phyloP scores from a whole-genome alignment of 2,797 vertebrate species.

The Fratercula arctica region DNA sequence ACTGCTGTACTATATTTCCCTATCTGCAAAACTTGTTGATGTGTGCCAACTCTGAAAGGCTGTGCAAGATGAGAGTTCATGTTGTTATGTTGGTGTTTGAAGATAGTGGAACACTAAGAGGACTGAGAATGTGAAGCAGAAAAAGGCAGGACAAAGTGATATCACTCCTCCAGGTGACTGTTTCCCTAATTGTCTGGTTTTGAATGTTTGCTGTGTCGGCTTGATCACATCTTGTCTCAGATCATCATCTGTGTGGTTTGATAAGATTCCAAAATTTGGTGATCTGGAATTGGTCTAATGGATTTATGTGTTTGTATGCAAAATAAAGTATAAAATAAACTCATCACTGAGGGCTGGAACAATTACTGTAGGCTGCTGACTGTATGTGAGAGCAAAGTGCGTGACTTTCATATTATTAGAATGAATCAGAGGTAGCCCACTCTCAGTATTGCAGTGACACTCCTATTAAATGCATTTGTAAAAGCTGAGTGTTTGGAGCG shows the following conservation, averaged over 20 bases:
- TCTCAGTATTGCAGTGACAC: not conserved
- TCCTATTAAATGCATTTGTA: not conserved
- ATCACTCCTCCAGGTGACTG: not conserved
- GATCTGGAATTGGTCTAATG: not conserved
- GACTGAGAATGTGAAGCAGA: not conserved
- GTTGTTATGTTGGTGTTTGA: not conserved
- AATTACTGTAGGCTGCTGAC: constrained; percentile 40
- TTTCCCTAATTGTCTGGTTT: not conserved
- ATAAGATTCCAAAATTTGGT: not conserved
- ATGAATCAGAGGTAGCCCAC: constrained; percentile 54
- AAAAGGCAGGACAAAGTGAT: not conserved
- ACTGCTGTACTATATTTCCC: not conserved
- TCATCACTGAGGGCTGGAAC: not conserved
- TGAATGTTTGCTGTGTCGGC: not conserved
- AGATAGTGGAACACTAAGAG: not conserved
- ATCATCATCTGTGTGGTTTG: not conserved
- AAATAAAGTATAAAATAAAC: constrained; percentile 20
- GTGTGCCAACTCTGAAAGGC: not conserved
- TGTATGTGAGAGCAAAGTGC: constrained; percentile 52
- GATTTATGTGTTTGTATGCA: not conserved
- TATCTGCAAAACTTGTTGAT: not conserved
- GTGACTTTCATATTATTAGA: constrained; percentile 33
- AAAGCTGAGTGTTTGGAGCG: not conserved
- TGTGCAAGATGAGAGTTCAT: not conserved
- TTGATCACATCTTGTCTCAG: not conserved